Conservation (phyloP, 2,797 vertebrate genomes). For the Carcharodon carcharias region DNA sequence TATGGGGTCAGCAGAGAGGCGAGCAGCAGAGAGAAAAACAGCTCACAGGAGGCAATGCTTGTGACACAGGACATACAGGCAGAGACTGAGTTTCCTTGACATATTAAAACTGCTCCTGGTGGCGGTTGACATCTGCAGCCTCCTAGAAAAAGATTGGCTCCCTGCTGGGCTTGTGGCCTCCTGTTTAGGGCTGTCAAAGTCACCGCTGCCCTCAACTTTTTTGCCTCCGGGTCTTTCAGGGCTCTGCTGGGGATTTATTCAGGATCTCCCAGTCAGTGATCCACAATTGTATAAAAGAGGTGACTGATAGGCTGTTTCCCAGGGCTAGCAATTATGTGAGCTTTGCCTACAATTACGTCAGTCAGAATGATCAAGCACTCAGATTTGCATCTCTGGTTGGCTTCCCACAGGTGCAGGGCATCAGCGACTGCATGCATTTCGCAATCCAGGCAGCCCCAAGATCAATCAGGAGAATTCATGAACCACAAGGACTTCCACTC, state of each 20-base stretch:
- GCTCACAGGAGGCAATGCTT: neutral
- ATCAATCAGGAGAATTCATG: neutral
- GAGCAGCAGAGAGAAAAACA: neutral
- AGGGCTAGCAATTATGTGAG: neutral
- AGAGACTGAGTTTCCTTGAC: neutral
- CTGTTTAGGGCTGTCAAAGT: neutral
- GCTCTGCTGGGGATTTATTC: neutral
- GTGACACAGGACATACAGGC: neutral
- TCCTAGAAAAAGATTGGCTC: neutral
- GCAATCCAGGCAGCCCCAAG: neutral
- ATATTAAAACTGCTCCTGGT: neutral
- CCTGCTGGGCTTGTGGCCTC: neutral
- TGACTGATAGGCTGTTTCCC: neutral
- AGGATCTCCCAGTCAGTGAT: neutral
- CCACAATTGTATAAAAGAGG: neutral
- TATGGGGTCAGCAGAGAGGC: neutral
- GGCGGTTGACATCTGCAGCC: neutral
- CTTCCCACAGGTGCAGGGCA: neutral
- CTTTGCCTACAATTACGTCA: neutral
- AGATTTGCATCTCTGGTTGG: neutral
- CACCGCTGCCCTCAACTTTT: neutral
- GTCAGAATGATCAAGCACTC: neutral
- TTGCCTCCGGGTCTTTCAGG: neutral
- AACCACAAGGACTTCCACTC: neutral
- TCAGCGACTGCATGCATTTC: neutral